Base-by-base conservation (phyloP, 2,888 invertebrate genomes). In the Drosophila leonis region DNA sequence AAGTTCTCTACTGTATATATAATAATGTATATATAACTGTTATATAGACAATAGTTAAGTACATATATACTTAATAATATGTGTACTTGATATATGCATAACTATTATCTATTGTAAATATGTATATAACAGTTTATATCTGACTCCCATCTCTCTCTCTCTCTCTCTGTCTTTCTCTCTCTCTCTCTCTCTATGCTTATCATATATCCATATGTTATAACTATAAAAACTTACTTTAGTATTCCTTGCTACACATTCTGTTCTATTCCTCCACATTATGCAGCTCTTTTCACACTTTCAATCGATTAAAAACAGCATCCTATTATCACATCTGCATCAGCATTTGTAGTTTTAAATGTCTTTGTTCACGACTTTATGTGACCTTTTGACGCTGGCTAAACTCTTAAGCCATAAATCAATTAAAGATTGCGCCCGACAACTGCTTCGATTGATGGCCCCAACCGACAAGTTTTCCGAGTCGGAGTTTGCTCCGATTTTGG, bases 321-420 rank as follows among this genome's bases (percentile, higher is more conserved):
- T 52, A 52, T 52, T 52, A 52, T 52, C 51, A 9, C 51, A 15
- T 52, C 51, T 5, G 27, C 44, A 24, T 5, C 41, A 18, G 24
- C 13, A 8, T n/a, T 5, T 2, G 15, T 5, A 24, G 20, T 52
- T 35, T 24, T 33, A 35, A 52, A 52, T 52, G 54, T 44, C 46
- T 54, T 48, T 24, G 39, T 35, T 33, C 24, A 52, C 20, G 42
- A 51, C 56, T 49, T 71, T 24, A 29, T 55, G 60, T 37, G 60
- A 27, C 33, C 60, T 68, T 68, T 59, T 49, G 56, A 10, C 37
- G 33, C 24, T 46, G 33, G n/a, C 37, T 60, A 65, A 78, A 24
- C 41, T 63, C 70, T 20, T 9, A 5, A 7, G 54, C 29, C 60
- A 68, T 85, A 88, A 85, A 85, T 88, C 88, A 88, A 81, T 84